Conservation (phyloP, 2,797 vertebrate genomes). For the Heteromormyrus szaboi region DNA sequence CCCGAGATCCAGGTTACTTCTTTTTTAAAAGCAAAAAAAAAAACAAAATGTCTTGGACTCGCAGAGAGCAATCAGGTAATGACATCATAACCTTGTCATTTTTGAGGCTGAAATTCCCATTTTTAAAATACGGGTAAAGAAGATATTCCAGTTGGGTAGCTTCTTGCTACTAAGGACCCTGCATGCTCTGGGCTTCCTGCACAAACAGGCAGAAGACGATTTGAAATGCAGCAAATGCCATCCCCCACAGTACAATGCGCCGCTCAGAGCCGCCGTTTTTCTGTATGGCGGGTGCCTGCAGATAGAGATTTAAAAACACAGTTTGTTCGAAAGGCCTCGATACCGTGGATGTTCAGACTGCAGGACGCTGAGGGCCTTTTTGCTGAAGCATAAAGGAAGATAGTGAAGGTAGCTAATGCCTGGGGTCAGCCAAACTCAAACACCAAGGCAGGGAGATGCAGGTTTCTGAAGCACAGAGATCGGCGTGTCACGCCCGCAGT, state of each 20-base stretch:
- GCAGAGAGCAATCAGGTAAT: background rate
- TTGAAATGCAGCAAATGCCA: background rate
- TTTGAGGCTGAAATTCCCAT: background rate
- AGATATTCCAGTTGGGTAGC: background rate
- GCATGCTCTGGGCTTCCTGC: background rate
- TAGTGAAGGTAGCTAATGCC: background rate
- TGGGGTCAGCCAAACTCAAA: background rate
- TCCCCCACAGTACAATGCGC: background rate
- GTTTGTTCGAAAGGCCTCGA: background rate
- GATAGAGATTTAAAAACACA: background rate
- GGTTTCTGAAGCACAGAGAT: background rate
- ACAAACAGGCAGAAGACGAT: background rate
- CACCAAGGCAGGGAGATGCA: background rate
- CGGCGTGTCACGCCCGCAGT: background rate
- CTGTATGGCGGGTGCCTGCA: background rate
- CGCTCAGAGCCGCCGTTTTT: background rate
- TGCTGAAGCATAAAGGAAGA: background rate
- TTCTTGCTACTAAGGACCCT: background rate
- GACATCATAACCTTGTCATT: background rate
- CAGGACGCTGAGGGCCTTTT: background rate
- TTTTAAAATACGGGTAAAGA: background rate
- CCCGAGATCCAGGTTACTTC: background rate
- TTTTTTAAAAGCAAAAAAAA: background rate
- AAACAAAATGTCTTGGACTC: background rate
- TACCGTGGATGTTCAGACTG: background rate